phyloP scores from a whole-genome alignment of 2,113 vertebrate species.

The Andinoacara biseriatus region DNA sequence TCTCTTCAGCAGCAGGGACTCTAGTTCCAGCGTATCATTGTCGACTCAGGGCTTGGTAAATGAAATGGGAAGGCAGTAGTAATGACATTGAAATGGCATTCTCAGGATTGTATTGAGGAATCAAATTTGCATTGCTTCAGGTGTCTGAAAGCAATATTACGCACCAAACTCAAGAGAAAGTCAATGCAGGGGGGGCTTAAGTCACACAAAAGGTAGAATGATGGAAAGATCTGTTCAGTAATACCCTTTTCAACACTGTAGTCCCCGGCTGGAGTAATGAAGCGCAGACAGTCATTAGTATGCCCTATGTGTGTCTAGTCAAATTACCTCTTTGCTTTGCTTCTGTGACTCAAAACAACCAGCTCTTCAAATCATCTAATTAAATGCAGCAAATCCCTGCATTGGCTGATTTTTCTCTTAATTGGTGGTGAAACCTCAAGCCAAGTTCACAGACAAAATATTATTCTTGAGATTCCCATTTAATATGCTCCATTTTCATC shows the following conservation, averaged over 20 bases:
- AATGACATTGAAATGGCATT: constrained; percentile 46
- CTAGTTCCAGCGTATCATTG: constrained; percentile 46
- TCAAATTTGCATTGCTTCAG: constrained; percentile 45
- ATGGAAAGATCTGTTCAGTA: constrained; percentile 50
- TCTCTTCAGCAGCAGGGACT: constrained; percentile 53
- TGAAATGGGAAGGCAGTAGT: constrained; percentile 48
- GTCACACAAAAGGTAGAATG: constrained; percentile 31
- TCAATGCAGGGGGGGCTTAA: constrained; percentile 13
- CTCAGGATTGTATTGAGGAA: constrained; percentile 31
- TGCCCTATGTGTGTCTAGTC: constrained; percentile 66
- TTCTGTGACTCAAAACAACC: constrained; percentile 59
- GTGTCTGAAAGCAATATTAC: constrained; percentile 41
- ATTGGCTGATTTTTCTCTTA: constrained; percentile 43
- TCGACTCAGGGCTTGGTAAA: constrained; percentile 56
- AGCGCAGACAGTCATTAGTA: constrained; percentile 65
- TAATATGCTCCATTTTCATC: constrained; percentile 14
- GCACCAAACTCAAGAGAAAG: constrained; percentile 19
- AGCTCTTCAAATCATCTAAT: constrained; percentile 68
- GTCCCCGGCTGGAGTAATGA: constrained; percentile 53
- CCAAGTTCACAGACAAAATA: constrained; percentile 45
- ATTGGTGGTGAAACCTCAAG: constrained; percentile 55
- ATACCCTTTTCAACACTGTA: constrained; percentile 39
- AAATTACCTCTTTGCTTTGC: constrained; percentile 68
- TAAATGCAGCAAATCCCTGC: constrained; percentile 61
- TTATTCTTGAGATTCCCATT: constrained; percentile 34